Evolutionary conservation across 2,797 vertebrate genomes (phyloP), one percentile per base, ranked within the genome.

Genomic region (Dryobates pubescens): DNA sequence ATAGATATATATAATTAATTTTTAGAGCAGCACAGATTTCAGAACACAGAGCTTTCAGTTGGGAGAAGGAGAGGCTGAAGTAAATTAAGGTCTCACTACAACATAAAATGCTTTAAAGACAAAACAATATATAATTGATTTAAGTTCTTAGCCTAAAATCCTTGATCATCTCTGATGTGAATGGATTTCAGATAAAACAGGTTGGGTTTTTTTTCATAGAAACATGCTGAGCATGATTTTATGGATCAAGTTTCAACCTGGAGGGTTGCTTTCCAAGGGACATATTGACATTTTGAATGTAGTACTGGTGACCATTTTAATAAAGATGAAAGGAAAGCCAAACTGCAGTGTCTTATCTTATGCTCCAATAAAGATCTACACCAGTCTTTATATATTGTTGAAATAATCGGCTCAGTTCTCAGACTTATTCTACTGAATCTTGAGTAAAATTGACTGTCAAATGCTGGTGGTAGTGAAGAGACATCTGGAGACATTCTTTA

Each of bases 401-500:
- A 22, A 85, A 61, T 10, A 29, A 8, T 6, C 14, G 41, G 24
- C 49, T 10, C 15, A 1, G 32, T 19, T 79, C 54, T 23, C 27
- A 58, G 63, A 32, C 45, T 82, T 24, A 0, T 34, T 32, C n/a
- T 30, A 6, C 56, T 59, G 73, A 13, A 1, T 27, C 8, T 49
- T 58, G 68, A 20, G 29, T 23, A 9, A 8, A 3, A 10, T 0
- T 51, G 59, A 16, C 27, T n/a, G 51, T 15, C 56, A 53, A 51
- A 4, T 6, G 19, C 29, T 57, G 34, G 3, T 23, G 47, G 17
- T 43, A 79, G 68, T 18, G 17, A 24, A 14, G 27, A 13, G n/a
- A 6, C 5, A 3, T 8, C 34, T 24, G 41, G 49, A 51, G 26
- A 18, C 2, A 1, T 12, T 29, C 34, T 30, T 1, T 17, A 17